Evolutionary conservation across 2,797 vertebrate genomes (phyloP).

Genomic region (Hemitrygon akajei): DNA sequence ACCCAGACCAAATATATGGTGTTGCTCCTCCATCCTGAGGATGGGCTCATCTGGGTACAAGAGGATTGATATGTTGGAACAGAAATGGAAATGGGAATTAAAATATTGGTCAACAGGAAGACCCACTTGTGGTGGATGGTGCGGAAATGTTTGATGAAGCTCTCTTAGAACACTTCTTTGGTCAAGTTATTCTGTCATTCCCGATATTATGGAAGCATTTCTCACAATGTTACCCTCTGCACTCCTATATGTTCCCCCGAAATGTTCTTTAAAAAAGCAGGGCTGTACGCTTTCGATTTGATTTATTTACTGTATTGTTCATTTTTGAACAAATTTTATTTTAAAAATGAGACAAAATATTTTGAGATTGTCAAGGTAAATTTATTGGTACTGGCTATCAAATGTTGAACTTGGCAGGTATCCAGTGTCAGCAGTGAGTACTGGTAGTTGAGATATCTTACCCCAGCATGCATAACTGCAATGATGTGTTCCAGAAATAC

Average conservation of each 20-base stretch:
- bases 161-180: too few species aligned
- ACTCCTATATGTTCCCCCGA: background rate
- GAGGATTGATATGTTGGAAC: too few species aligned
- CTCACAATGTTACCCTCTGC: background rate
- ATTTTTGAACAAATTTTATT: background rate
- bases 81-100: too few species aligned
- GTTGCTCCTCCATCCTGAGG: too few species aligned
- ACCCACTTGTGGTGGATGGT: too few species aligned
- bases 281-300: too few species aligned
- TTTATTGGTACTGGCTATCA: background rate
- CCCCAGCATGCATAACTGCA: background rate
- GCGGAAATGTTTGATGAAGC: too few species aligned
- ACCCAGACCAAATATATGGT: too few species aligned
- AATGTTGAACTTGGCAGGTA: background rate
- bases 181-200: background rate
- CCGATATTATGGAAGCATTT: background rate
- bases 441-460: background rate
- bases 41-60: too few species aligned
- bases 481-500: background rate
- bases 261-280: background rate
- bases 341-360: background rate
- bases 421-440: background rate
- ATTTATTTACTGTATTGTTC: background rate
- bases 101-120: too few species aligned
- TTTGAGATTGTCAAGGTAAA: background rate